Evolutionary conservation across 2,113 vertebrate species (phyloP).

Genomic region (Epinephelus fuscoguttatus): DNA sequence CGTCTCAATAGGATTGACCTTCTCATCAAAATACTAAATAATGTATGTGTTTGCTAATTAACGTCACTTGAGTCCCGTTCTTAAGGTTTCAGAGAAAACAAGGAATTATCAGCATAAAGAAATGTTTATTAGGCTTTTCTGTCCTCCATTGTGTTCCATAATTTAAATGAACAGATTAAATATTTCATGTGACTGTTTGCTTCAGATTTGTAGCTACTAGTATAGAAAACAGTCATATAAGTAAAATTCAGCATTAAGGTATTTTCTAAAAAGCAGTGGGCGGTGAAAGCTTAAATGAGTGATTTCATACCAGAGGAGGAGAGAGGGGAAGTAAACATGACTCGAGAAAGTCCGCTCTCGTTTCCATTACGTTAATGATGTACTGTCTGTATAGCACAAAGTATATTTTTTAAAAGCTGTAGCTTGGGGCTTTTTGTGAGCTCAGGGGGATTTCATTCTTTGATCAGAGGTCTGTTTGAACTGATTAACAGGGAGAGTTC

Average conservation of each 20-base stretch:
- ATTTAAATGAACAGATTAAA: background rate
- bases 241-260: background rate
- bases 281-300: background rate
- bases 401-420: conserved; percentile 61
- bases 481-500: conserved; percentile 72
- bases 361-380: conserved; percentile 64
- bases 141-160: background rate
- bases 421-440: conserved; percentile 47
- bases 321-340: conserved; percentile 11
- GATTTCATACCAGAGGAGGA: conserved; percentile 6
- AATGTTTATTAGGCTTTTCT: background rate
- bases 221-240: background rate
- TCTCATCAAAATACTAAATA: conserved; percentile 28
- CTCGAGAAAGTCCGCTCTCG: conserved; percentile 31
- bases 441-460: conserved; percentile 63
- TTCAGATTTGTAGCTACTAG: background rate
- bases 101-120: background rate
- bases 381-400: conserved; percentile 46
- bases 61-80: conserved; percentile 10
- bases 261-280: conserved; percentile 1
- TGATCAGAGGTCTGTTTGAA: conserved; percentile 76
- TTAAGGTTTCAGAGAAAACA: background rate
- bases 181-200: background rate
- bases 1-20: conserved; percentile 20
- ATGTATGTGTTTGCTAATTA: conserved; percentile 45